Evolutionary conservation across 2,888 invertebrate species (phyloP).

Genomic region (Cremastobaeus sp.): DNA sequence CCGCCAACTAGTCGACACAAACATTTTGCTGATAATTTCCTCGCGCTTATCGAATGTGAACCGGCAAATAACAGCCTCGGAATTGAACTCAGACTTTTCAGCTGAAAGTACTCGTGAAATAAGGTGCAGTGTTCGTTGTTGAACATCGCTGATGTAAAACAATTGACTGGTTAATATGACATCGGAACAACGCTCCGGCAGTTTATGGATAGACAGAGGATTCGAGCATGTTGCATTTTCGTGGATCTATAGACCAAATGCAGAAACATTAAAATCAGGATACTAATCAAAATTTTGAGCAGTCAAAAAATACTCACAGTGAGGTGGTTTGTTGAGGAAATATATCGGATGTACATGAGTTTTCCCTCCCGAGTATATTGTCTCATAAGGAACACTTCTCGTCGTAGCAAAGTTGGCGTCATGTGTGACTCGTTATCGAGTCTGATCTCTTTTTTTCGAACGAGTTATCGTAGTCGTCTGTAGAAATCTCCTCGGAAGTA

Average conservation of each 20-base stretch:
- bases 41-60: constrained; percentile 80
- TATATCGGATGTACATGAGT: constrained; percentile 82
- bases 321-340: constrained; percentile 80
- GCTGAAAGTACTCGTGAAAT: constrained; percentile 81
- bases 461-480: constrained; percentile 60
- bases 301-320: too few relatives aligned
- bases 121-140: constrained; percentile 79
- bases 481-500: constrained; percentile 64
- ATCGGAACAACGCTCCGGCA: constrained; percentile 82
- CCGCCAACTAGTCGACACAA: constrained; percentile 77
- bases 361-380: constrained; percentile 81
- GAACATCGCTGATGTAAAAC: constrained; percentile 82
- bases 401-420: constrained; percentile 68
- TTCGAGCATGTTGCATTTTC: constrained; percentile 83
- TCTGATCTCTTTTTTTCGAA: constrained; percentile 61
- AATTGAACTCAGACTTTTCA: constrained; percentile 80
- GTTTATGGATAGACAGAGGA: constrained; percentile 84
- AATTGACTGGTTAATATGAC: constrained; percentile 84
- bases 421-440: constrained; percentile 52
- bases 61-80: constrained; percentile 81
- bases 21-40: constrained; percentile 80
- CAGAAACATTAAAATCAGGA: too few relatives aligned
- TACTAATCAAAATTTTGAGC: too few relatives aligned
- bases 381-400: constrained; percentile 80
- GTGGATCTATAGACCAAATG: constrained; percentile 82